Evolutionary conservation across 2,113 vertebrate species (phyloP).

Genomic region (Leptosomus discolor): DNA sequence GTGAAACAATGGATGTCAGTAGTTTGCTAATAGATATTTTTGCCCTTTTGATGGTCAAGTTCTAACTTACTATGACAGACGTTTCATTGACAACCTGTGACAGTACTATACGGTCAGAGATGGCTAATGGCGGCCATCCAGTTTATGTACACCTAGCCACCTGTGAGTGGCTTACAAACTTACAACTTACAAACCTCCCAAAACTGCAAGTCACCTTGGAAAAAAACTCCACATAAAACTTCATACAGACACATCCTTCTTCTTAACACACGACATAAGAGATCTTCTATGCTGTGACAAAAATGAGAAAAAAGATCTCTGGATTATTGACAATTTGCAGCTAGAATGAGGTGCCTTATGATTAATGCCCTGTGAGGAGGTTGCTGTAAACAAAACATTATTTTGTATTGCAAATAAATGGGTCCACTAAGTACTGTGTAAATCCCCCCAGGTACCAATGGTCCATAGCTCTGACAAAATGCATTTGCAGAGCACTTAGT

Average conservation of each 20-base stretch:
- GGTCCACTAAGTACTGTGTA: conserved; percentile 64
- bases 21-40: not conserved
- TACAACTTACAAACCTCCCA: not conserved
- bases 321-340: conserved; percentile 48
- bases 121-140: not conserved
- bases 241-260: not conserved
- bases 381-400: conserved; percentile 65
- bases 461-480: conserved; percentile 58
- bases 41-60: not conserved
- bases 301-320: not conserved
- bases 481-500: conserved; percentile 57
- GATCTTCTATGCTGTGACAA: conserved; percentile 1
- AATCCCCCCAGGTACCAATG: conserved; percentile 56
- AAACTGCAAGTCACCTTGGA: not conserved
- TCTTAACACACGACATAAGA: not conserved
- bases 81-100: not conserved
- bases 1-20: not conserved
- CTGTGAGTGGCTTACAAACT: too few species aligned
- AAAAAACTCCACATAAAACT: conserved; percentile 11
- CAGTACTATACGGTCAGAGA: not conserved
- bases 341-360: conserved; percentile 42
- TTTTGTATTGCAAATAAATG: conserved; percentile 75
- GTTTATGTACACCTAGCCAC: not conserved
- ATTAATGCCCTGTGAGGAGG: conserved; percentile 54
- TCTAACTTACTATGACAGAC: not conserved